Conservation (phyloP, 92 coral and sea anemone genomes). For the Chrysogorgia sp. region DNA sequence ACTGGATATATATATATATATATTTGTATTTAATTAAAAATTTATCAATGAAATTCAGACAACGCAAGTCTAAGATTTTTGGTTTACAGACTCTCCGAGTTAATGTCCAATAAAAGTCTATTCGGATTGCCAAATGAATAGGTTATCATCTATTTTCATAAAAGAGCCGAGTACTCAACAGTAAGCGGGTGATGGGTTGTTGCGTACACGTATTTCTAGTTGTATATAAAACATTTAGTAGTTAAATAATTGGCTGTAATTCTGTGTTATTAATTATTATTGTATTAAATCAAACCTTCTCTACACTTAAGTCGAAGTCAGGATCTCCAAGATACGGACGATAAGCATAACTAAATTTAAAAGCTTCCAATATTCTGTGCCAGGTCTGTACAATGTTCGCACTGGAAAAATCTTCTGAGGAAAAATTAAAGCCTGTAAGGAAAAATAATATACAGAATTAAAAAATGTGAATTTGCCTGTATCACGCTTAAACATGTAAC, state of each 20-base stretch:
- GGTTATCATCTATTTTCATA: too few relatives aligned
- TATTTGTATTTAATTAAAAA: too few relatives aligned
- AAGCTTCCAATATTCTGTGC: slow-evolving; percentile 91
- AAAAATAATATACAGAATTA: not conserved
- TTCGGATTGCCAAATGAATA: too few relatives aligned
- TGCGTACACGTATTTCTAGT: too few relatives aligned
- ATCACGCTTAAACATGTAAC: not conserved
- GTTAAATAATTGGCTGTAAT: not conserved
- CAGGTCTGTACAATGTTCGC: slow-evolving; percentile 74
- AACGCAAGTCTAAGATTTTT: too few relatives aligned
- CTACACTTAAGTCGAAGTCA: slow-evolving; percentile 63
- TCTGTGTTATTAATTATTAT: not conserved
- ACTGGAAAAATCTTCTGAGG: slow-evolving; percentile 15
- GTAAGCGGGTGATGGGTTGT: too few relatives aligned
- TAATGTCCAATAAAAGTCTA: too few relatives aligned
- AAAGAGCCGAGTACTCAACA: too few relatives aligned
- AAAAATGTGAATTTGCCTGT: not conserved
- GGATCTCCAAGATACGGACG: slow-evolving; percentile 90
- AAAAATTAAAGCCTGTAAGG: slow-evolving; percentile 28
- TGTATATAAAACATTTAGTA: not conserved
- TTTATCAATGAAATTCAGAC: too few relatives aligned
- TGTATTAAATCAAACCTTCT: slow-evolving; percentile 41
- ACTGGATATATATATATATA: too few relatives aligned
- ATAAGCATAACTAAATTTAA: slow-evolving; percentile 90
- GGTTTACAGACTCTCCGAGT: too few relatives aligned